Conservation (phyloP, 2,113 vertebrate species). For the Ia io region DNA sequence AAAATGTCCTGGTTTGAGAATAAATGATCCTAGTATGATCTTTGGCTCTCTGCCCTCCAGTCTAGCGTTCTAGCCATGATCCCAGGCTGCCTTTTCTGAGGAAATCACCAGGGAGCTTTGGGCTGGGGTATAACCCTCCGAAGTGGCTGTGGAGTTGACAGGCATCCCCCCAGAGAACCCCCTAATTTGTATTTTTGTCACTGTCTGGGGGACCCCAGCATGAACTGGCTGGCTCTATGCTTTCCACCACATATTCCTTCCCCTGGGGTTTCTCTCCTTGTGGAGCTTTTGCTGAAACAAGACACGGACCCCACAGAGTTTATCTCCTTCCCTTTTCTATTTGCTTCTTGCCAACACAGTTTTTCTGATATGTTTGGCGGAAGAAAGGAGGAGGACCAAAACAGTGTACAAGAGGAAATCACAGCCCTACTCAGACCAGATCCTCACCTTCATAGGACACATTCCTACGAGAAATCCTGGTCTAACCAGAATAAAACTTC, state of each 20-base stretch:
- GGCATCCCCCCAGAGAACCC: slow-evolving; percentile 57
- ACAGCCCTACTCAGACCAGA: not conserved
- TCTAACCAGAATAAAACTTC: not conserved
- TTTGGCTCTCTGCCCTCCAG: not conserved
- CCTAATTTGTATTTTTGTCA: slow-evolving; percentile 9
- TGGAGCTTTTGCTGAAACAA: not conserved
- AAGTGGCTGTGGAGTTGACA: not conserved
- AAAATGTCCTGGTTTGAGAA: not conserved
- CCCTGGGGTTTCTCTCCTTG: not conserved
- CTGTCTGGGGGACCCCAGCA: slow-evolving; percentile 4
- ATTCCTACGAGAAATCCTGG: not conserved
- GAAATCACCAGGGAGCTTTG: slow-evolving; percentile 63
- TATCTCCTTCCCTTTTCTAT: not conserved
- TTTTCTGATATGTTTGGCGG: not conserved
- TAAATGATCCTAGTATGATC: no score
- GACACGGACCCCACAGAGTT: not conserved
- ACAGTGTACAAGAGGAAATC: not conserved
- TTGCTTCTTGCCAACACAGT: not conserved
- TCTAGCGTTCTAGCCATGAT: not conserved
- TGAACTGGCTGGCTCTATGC: not conserved
- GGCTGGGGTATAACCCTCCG: not conserved
- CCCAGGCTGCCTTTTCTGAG: not conserved
- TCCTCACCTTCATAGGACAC: not conserved
- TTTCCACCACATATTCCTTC: not conserved
- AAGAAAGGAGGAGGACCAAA: not conserved